phyloP scores from a whole-genome alignment of 2,113 vertebrate genomes.

The Mirounga angustirostris region DNA sequence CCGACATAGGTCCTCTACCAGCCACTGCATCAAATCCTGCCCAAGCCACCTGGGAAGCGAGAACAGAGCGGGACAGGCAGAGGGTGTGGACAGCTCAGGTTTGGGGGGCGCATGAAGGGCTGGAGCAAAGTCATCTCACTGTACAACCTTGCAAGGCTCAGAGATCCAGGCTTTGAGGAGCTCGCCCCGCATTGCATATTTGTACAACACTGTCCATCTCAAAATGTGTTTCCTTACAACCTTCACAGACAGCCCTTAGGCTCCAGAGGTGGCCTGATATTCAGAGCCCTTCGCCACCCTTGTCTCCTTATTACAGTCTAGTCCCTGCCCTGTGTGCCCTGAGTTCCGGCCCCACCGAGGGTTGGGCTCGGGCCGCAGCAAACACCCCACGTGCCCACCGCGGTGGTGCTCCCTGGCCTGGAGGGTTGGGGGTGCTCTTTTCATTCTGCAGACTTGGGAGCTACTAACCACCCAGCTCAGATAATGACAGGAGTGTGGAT shows the following conservation, averaged over 20 bases:
- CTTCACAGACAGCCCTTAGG: background rate
- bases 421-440: background rate
- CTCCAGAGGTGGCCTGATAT: background rate
- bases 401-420: background rate
- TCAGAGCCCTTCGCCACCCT: background rate
- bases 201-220: background rate
- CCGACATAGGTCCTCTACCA: too few relatives aligned
- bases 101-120: background rate
- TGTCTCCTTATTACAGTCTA: rapidly evolving
- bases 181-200: background rate
- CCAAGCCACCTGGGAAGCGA: background rate
- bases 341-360: background rate
- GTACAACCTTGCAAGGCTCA: background rate
- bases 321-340: background rate
- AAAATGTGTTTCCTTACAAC: background rate
- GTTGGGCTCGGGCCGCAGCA: too few relatives aligned
- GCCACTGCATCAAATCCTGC: background rate
- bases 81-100: background rate
- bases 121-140: background rate
- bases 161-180: background rate
- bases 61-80: background rate
- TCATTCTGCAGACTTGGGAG: background rate
- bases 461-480: background rate
- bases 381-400: rapidly evolving
- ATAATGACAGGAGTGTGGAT: background rate